A percentile compares a stretch with the other conserved stretches of the same genome.
These are phyloP conservation scores for Anabas testudineus DNA, from an alignment of 2,797 vertebrate species.

Conservation along the genomic window DNA sequence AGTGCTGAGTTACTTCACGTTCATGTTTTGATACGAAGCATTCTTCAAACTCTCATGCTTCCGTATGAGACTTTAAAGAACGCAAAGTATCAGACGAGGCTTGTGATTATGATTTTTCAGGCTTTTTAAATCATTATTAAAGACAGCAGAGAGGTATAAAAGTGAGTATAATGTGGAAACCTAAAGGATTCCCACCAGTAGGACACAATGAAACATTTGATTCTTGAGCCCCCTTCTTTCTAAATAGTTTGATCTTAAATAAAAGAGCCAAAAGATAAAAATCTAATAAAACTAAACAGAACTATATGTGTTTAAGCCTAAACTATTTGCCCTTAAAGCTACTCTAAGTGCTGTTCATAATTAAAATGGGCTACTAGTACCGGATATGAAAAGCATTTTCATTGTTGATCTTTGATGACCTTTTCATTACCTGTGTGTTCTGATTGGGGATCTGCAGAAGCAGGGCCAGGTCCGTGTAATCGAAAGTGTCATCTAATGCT, in stretches of 20 bases:
- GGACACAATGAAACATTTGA: too few relatives aligned
- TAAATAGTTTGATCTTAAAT: too few relatives aligned
- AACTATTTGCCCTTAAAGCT: not conserved
- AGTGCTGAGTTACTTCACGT: not conserved
- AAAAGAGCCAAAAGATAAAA: too few relatives aligned
- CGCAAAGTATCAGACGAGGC: not conserved
- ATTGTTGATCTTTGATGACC: not conserved
- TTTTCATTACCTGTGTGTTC: constrained; percentile 87
- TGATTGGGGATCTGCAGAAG: constrained; percentile 94
- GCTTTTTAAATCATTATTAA: constrained; percentile 3
- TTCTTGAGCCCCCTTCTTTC: too few relatives aligned
- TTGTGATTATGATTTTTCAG: not conserved
- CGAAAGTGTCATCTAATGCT: constrained; percentile 94
- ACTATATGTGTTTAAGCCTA: not conserved
- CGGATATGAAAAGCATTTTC: not conserved
- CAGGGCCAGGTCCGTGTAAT: constrained; percentile 92
- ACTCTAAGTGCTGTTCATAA: not conserved
- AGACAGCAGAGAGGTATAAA: not conserved
- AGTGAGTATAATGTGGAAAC: not conserved
- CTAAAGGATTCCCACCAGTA: too few relatives aligned
- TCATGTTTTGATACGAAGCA: not conserved
- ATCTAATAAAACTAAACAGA: not conserved
- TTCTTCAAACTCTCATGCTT: not conserved
- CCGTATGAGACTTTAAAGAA: too few relatives aligned
- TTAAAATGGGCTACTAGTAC: too few relatives aligned